phyloP scores from a whole-genome alignment of 2,888 invertebrate genomes.

The Acanthosepion esculentum region DNA sequence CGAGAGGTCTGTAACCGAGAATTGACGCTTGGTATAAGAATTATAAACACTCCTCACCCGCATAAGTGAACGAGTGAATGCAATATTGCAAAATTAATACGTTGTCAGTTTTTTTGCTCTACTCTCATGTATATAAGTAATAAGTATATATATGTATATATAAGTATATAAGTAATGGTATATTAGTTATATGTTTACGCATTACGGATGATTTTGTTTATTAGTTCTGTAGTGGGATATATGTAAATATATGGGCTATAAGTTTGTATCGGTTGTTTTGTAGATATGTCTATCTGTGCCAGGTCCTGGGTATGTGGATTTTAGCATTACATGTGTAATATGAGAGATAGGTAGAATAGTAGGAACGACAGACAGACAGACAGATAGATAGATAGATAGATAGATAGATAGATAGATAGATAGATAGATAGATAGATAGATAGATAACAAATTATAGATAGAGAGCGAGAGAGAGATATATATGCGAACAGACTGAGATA shows the following conservation, averaged over 20 bases:
- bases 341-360: background rate
- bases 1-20: background rate
- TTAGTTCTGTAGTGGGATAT: background rate
- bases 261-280: background rate
- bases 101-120: background rate
- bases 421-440: background rate
- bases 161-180: background rate
- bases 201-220: background rate
- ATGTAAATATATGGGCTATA: background rate
- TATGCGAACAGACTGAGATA: no score
- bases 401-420: slow-evolving; percentile 15
- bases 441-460: background rate
- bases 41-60: background rate
- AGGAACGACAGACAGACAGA: background rate
- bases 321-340: background rate
- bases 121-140: background rate
- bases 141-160: background rate
- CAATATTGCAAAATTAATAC: background rate
- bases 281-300: background rate
- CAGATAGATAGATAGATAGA: slow-evolving; percentile 43
- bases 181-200: no score
- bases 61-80: background rate
- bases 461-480: no score
- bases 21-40: background rate
- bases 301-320: background rate